These are phyloP conservation scores for Ephestia elutella DNA, from an alignment of 1,140 invertebrate genomes.

Conservation along the genomic window DNA sequence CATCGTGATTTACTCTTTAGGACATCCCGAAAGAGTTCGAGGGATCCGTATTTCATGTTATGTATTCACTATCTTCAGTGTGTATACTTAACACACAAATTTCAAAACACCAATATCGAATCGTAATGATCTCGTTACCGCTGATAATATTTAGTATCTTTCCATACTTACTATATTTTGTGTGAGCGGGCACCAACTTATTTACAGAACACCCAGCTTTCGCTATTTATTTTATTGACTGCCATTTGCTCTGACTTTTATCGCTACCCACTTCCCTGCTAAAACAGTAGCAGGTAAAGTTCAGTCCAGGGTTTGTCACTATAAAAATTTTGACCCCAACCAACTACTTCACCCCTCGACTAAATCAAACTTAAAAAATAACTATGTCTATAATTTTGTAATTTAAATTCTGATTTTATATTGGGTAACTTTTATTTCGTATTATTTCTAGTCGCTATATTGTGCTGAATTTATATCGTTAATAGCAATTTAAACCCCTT, in stretches of 20 bases:
- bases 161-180: background rate
- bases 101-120: too few relatives aligned
- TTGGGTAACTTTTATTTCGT: background rate
- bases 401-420: background rate
- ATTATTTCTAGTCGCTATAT: background rate
- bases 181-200: constrained; percentile 52
- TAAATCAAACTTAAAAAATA: background rate
- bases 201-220: constrained; percentile 72
- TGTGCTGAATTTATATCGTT: background rate
- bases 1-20: too few relatives aligned
- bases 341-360: background rate
- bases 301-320: constrained; percentile 13
- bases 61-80: too few relatives aligned
- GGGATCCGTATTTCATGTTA: too few relatives aligned
- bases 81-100: too few relatives aligned
- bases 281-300: constrained; percentile 59
- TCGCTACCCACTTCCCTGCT: constrained; percentile 63
- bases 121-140: too few relatives aligned
- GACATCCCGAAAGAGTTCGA: too few relatives aligned
- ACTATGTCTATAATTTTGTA: background rate
- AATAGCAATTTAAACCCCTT: background rate
- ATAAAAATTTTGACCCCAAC: background rate
- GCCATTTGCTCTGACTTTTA: constrained; percentile 72
- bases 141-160: too few relatives aligned
- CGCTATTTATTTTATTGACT: constrained; percentile 75